phyloP scores from a whole-genome alignment of 2,888 invertebrate genomes.

The Catocala sponsa region DNA sequence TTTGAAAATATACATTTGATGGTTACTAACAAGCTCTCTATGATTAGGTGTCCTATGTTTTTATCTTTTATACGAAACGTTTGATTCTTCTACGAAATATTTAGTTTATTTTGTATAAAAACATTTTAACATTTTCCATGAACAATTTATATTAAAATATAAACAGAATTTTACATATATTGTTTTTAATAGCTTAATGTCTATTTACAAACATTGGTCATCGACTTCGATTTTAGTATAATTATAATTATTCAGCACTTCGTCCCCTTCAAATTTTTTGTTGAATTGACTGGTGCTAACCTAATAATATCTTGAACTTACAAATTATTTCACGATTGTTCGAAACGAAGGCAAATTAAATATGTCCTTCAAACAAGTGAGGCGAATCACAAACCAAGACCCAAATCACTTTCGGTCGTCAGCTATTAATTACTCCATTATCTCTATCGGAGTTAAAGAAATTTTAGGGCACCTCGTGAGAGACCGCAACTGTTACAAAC shows the following conservation, averaged over 20 bases:
- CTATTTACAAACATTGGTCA: background rate
- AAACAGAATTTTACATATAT: background rate
- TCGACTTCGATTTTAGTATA: background rate
- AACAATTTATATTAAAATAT: too few species aligned
- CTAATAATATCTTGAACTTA: conserved; percentile 21
- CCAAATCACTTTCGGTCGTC: conserved; percentile 30
- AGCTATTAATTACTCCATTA: conserved; percentile 16
- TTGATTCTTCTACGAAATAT: too few species aligned
- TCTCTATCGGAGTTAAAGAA: conserved; percentile 8
- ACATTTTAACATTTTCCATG: too few species aligned
- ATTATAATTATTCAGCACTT: background rate
- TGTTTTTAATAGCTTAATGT: background rate
- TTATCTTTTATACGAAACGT: too few species aligned
- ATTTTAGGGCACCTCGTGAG: conserved; percentile 9
- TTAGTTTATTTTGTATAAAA: too few species aligned
- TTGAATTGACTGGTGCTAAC: conserved; percentile 13
- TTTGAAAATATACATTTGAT: too few species aligned
- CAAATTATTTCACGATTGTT: conserved; percentile 24
- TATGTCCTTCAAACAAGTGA: conserved; percentile 20
- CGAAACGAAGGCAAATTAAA: conserved; percentile 28
- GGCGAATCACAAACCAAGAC: conserved; percentile 19
- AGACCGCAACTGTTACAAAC: conserved; percentile 20
- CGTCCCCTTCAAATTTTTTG: conserved; percentile 11
- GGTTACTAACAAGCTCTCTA: too few species aligned
- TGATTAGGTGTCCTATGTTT: too few species aligned